Percentiles rank a stretch among this genome's conserved stretches.
Conservation (phyloP, 2,888 invertebrate genomes). For the Eubasilissa splendida region DNA sequence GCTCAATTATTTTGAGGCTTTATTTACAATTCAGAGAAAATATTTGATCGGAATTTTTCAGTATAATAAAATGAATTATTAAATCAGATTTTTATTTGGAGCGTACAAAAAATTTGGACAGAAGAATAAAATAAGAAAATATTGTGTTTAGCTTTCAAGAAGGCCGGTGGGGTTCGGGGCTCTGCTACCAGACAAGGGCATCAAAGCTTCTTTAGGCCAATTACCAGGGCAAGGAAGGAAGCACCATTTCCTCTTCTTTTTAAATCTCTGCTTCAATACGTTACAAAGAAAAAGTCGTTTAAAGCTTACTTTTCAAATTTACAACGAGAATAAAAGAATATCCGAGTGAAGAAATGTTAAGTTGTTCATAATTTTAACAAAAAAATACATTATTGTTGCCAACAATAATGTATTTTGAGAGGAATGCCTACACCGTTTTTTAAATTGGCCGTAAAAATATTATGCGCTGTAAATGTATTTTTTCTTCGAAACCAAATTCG, state of each 20-base stretch:
- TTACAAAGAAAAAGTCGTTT: constrained; percentile 32
- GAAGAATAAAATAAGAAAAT: constrained; percentile 19
- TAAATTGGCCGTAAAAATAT: no score
- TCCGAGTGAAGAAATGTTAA: constrained; percentile 16
- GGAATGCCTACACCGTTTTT: no score
- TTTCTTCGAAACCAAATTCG: no score
- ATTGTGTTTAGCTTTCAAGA: constrained; percentile 23
- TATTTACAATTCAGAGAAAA: no score
- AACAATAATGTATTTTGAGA: no score
- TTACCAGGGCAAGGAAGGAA: constrained; percentile 47
- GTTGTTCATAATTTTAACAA: constrained; percentile 4
- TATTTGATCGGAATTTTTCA: no score
- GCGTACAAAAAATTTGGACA: background rate
- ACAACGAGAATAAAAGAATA: constrained; percentile 28
- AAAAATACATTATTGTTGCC: background rate
- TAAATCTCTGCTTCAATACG: constrained; percentile 40
- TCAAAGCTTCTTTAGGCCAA: constrained; percentile 47
- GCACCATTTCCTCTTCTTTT: constrained; percentile 40
- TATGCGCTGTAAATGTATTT: no score
- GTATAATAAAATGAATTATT: no score
- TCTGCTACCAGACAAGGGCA: constrained; percentile 6
- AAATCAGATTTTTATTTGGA: no score
- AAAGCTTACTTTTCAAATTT: constrained; percentile 33
- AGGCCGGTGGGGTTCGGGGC: background rate
- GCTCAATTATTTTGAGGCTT: no score